phyloP scores from a whole-genome alignment of 2,113 vertebrate species.

The Nicator chloris region DNA sequence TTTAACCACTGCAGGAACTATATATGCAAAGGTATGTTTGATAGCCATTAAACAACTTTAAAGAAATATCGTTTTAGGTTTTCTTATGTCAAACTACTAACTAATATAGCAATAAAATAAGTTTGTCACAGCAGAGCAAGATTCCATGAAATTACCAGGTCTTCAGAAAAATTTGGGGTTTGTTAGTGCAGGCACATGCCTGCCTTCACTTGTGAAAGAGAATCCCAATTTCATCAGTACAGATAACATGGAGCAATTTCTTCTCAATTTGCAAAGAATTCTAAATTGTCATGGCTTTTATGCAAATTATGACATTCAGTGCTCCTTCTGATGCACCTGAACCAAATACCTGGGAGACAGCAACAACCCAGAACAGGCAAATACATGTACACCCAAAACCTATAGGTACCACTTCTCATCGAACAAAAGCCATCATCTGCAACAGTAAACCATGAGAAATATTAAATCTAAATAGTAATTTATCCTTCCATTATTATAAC shows the following conservation, averaged over 20 bases:
- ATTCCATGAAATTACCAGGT: not conserved
- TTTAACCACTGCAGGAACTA: conserved; percentile 23
- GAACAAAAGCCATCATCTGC: not conserved
- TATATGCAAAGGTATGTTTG: not conserved
- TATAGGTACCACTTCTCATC: not conserved
- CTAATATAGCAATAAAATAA: not conserved
- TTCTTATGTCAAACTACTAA: not conserved
- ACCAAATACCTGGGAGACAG: not conserved
- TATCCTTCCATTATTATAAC: not conserved
- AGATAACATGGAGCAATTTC: not conserved
- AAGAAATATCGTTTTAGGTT: not conserved
- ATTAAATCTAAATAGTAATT: not conserved
- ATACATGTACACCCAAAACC: not conserved
- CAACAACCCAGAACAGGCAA: not conserved
- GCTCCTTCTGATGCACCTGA: not conserved
- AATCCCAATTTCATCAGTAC: not conserved
- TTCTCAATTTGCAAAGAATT: not conserved
- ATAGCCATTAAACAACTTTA: conserved; percentile 13
- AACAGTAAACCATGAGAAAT: not conserved
- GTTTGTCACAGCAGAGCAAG: not conserved
- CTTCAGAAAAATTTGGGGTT: not conserved
- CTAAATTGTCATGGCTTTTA: not conserved
- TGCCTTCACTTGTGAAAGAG: not conserved
- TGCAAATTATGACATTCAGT: not conserved
- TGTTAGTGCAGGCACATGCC: fast-evolving